Evolutionary conservation across 2,888 invertebrate genomes (phyloP).

Genomic region (Falcaria lacertinaria): DNA sequence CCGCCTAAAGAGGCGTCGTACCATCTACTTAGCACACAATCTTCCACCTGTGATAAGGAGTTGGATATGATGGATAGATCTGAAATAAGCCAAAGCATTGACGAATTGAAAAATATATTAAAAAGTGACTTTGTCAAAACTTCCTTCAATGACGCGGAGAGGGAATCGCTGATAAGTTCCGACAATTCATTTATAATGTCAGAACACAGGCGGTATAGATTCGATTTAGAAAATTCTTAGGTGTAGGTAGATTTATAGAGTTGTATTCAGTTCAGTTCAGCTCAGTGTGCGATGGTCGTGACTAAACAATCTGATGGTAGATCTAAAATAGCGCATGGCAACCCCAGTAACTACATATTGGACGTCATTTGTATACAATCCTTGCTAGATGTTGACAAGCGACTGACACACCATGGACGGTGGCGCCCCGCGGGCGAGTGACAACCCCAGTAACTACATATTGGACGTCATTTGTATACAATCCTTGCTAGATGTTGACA

Average conservation of each 20-base stretch:
- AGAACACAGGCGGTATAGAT: constrained; percentile 43
- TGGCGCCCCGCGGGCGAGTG: too few relatives aligned
- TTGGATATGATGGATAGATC: constrained; percentile 34
- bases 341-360: too few relatives aligned
- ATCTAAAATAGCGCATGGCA: too few relatives aligned
- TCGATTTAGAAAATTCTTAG: constrained; percentile 31
- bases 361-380: too few relatives aligned
- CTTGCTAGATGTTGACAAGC: too few relatives aligned
- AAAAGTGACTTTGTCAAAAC: constrained; percentile 53
- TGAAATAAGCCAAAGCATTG: constrained; percentile 47
- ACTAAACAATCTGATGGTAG: not conserved
- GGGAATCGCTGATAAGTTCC: constrained; percentile 56
- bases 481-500: too few relatives aligned
- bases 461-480: too few relatives aligned
- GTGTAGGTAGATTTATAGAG: constrained; percentile 13
- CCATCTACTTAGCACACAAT: constrained; percentile 33
- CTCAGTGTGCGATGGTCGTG: not conserved
- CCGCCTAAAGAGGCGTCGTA: constrained; percentile 79
- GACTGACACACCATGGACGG: too few relatives aligned
- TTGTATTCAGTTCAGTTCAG: constrained; percentile 1
- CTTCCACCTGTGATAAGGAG: constrained; percentile 33
- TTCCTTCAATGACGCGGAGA: constrained; percentile 49
- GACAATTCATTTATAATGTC: constrained; percentile 66
- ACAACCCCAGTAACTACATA: too few relatives aligned
- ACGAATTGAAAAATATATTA: constrained; percentile 44